Evolutionary conservation across 2,113 vertebrate species (phyloP).

Genomic region (Campylorhamphus procurvoides): DNA sequence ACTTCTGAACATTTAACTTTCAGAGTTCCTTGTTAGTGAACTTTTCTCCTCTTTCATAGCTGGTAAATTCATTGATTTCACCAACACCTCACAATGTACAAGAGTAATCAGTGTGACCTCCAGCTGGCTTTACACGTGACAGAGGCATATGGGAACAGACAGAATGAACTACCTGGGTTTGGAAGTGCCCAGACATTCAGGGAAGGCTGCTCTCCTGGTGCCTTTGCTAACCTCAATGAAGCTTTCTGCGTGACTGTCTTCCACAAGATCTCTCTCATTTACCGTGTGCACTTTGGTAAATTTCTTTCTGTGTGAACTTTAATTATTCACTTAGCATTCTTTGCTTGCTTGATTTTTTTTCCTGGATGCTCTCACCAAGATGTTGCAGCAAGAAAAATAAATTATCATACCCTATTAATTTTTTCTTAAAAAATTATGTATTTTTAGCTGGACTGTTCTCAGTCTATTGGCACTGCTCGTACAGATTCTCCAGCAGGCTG

Average conservation of each 20-base stretch:
- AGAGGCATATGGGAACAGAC: background rate
- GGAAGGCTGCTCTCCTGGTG: background rate
- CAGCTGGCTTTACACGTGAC: background rate
- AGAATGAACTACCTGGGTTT: background rate
- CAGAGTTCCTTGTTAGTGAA: background rate
- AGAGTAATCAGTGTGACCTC: background rate
- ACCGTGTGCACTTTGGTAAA: background rate
- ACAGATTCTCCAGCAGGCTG: background rate
- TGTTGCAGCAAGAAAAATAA: conserved; percentile 42
- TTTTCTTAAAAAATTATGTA: background rate
- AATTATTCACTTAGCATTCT: conserved; percentile 34
- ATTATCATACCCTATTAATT: background rate
- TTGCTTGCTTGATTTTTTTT: background rate
- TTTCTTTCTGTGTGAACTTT: background rate
- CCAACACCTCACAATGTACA: background rate
- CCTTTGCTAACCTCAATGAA: background rate
- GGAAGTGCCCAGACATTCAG: background rate
- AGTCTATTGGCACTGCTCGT: background rate
- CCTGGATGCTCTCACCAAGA: background rate
- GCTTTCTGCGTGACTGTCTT: background rate
- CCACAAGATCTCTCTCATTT: background rate
- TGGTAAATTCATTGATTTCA: background rate
- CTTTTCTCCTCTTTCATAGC: background rate
- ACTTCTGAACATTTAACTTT: background rate
- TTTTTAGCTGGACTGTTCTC: conserved; percentile 11